phyloP scores from a whole-genome alignment of 1,140 invertebrate species.

The Trachymyrmex cornetzi region DNA sequence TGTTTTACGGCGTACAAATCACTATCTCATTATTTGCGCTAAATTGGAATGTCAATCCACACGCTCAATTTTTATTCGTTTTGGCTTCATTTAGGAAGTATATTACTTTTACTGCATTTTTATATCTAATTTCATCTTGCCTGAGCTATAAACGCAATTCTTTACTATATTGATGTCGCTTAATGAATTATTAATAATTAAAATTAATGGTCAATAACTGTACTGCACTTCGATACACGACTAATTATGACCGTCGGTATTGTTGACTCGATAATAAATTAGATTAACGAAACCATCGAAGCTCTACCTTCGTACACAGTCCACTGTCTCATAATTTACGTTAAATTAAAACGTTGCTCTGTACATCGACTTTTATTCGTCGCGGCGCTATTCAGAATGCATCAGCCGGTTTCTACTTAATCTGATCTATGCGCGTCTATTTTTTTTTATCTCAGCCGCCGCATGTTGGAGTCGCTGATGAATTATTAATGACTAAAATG shows the following conservation, averaged over 20 bases:
- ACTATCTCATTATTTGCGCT: slow-evolving; percentile 40
- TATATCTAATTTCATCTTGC: slow-evolving; percentile 20
- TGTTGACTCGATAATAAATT: slow-evolving; percentile 53
- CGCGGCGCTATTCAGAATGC: slow-evolving; percentile 18
- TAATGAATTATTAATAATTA: slow-evolving; percentile 56
- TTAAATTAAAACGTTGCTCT: slow-evolving; percentile 37
- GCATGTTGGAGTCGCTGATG: slow-evolving; percentile 13
- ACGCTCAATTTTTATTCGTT: neutral
- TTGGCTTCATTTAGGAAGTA: neutral
- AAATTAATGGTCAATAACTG: slow-evolving; percentile 42
- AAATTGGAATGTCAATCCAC: slow-evolving; percentile 49
- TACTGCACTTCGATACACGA: slow-evolving; percentile 19
- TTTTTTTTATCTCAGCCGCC: slow-evolving; percentile 6
- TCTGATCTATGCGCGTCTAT: slow-evolving; percentile 36
- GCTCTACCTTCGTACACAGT: neutral
- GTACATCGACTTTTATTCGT: slow-evolving; percentile 33
- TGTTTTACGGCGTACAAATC: slow-evolving; percentile 35
- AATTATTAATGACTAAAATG: slow-evolving; percentile 58
- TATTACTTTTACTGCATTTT: slow-evolving; percentile 8
- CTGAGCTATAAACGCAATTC: slow-evolving; percentile 24
- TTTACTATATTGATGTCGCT: neutral
- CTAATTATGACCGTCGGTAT: slow-evolving; percentile 51
- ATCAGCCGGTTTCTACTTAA: slow-evolving; percentile 46
- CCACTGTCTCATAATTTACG: slow-evolving; percentile 43
- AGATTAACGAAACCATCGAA: slow-evolving; percentile 9